Percentiles rank a stretch among this genome's conserved stretches.
Evolutionary conservation across 37 sponge, comb jelly and placozoan species (phyloP).

Genomic region (Corticium candelabrum): DNA sequence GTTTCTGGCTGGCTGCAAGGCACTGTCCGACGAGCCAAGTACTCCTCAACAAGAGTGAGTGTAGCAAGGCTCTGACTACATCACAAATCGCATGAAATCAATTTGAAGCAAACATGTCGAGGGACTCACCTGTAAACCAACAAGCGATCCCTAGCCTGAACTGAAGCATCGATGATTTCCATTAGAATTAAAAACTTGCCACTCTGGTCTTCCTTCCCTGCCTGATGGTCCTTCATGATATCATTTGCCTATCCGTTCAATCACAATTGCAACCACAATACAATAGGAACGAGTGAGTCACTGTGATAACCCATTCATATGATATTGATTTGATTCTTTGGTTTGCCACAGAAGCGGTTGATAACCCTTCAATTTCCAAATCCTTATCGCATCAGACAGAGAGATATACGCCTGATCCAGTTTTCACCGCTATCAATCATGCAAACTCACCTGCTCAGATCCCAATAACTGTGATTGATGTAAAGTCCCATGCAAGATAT

Average conservation of each 20-base stretch:
- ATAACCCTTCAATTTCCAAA: not conserved
- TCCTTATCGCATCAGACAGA: not conserved
- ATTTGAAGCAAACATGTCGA: not conserved
- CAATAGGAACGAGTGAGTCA: not conserved
- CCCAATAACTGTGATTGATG: slow-evolving; percentile 15
- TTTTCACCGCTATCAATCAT: too few species aligned
- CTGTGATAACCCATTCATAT: not conserved
- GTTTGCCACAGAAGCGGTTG: slow-evolving; percentile 1
- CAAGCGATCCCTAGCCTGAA: slow-evolving; percentile 72
- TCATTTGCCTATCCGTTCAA: not conserved
- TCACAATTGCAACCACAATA: not conserved
- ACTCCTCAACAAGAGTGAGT: slow-evolving; percentile 65
- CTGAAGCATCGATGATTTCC: slow-evolving; percentile 57
- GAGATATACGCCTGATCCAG: too few species aligned
- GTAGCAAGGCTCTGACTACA: slow-evolving; percentile 84
- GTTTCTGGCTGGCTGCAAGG: slow-evolving; percentile 6
- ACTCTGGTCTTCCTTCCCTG: slow-evolving; percentile 60
- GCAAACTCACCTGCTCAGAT: not conserved
- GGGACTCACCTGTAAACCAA: slow-evolving; percentile 70
- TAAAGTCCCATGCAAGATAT: slow-evolving; percentile 58
- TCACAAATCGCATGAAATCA: not conserved
- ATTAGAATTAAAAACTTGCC: slow-evolving; percentile 75
- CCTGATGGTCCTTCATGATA: slow-evolving; percentile 29
- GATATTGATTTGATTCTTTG: not conserved
- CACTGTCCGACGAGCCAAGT: slow-evolving; percentile 40